Percentiles rank a stretch among this genome's conserved stretches.
Evolutionary conservation across 2,797 vertebrate species (phyloP).

Genomic region (Sebastes iracundus): DNA sequence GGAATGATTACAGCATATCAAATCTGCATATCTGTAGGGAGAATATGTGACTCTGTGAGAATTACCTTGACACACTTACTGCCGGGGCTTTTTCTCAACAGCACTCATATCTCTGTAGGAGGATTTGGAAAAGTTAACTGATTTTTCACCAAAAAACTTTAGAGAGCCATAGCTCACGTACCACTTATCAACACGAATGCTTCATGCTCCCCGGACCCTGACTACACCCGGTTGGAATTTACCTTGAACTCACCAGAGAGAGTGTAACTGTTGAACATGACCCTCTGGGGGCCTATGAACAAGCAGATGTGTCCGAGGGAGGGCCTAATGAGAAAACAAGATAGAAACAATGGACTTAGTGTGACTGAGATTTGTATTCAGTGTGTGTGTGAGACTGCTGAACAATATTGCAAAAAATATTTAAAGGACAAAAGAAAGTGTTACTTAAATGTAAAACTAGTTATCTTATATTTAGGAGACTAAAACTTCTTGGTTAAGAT

Average conservation of each 20-base stretch:
- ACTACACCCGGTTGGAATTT: slow-evolving; percentile 48
- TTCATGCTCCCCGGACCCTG: slow-evolving; percentile 15
- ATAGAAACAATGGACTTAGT: neutral
- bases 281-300: slow-evolving; percentile 40
- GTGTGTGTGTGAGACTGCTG: neutral
- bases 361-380: neutral
- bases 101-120: neutral
- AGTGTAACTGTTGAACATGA: neutral
- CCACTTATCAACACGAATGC: neutral
- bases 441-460: neutral
- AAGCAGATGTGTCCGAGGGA: slow-evolving; percentile 57
- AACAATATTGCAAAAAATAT: neutral
- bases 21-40: slow-evolving; percentile 55
- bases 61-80: slow-evolving; percentile 43
- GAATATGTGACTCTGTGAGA: slow-evolving; percentile 22
- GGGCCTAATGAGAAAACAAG: slow-evolving; percentile 49
- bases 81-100: slow-evolving; percentile 24
- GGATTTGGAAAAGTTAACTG: neutral
- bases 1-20: slow-evolving; percentile 52
- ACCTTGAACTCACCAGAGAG: slow-evolving; percentile 54
- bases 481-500: no score
- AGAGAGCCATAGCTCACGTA: neutral
- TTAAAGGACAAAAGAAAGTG: neutral
- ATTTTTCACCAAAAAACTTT: slow-evolving; percentile 15
- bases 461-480: neutral